Evolutionary conservation across 2,888 invertebrate species (phyloP).

Genomic region (Oxyscelio sp.): DNA sequence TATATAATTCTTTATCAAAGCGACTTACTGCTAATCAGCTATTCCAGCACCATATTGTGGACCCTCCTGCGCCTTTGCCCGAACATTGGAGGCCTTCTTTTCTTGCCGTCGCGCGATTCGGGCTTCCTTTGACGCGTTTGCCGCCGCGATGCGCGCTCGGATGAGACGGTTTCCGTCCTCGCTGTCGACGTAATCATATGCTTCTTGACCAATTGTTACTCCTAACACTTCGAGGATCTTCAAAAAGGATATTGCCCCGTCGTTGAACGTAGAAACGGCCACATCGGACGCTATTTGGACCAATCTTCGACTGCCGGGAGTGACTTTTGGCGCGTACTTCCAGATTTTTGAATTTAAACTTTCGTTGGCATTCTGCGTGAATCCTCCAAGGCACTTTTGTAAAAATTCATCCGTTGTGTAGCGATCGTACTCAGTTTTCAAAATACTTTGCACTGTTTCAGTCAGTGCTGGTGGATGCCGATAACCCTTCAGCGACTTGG

Average conservation of each 20-base stretch:
- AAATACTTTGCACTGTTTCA: slow-evolving; percentile 3
- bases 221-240: slow-evolving; percentile 54
- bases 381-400: slow-evolving; percentile 23
- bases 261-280: slow-evolving; percentile 40
- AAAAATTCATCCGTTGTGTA: slow-evolving; percentile 28
- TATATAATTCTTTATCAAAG: slow-evolving; percentile 17
- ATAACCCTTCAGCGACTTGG: slow-evolving; percentile 13
- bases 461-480: slow-evolving; percentile 16
- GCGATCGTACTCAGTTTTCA: slow-evolving; percentile 18
- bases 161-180: slow-evolving; percentile 23
- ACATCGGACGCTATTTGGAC: slow-evolving; percentile 25
- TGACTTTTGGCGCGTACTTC: slow-evolving; percentile 48
- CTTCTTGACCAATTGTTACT: slow-evolving; percentile 48
- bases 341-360: slow-evolving; percentile 46
- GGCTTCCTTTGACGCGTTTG: slow-evolving; percentile 29
- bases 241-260: slow-evolving; percentile 41
- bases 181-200: slow-evolving; percentile 17
- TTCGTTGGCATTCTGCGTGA: slow-evolving; percentile 37
- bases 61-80: slow-evolving; percentile 19
- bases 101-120: slow-evolving; percentile 22
- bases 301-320: slow-evolving; percentile 40
- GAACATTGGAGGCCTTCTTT: slow-evolving; percentile 12
- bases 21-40: slow-evolving; percentile 17
- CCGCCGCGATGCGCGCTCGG: slow-evolving; percentile 19
- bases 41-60: too few species aligned